Percentiles rank a stretch among this genome's conserved stretches.
Evolutionary conservation across 2,797 vertebrate species (phyloP).

Genomic region (Sphaeramia orbicularis): DNA sequence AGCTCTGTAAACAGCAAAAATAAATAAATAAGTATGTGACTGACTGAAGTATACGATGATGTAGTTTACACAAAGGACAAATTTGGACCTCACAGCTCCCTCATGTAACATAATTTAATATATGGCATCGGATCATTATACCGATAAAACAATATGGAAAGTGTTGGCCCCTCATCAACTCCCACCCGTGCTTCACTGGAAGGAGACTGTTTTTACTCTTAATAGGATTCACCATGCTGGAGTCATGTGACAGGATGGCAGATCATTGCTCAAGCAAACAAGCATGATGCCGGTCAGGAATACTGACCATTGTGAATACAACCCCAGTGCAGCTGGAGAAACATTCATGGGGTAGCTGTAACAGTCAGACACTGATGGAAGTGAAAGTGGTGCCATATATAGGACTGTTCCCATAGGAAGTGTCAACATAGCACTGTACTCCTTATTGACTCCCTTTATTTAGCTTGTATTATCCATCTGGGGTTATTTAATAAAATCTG

Average conservation of each 20-base stretch:
- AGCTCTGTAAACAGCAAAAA: neutral
- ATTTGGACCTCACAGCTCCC: neutral
- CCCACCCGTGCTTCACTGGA: neutral
- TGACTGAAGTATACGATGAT: too few relatives aligned
- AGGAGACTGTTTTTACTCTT: conserved; percentile 14
- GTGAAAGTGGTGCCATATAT: neutral
- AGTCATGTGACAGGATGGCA: conserved; percentile 65
- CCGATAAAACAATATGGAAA: neutral
- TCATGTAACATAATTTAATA: neutral
- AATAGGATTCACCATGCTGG: conserved; percentile 55
- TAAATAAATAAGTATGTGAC: too few relatives aligned
- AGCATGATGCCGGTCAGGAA: conserved; percentile 40
- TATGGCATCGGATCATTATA: too few relatives aligned
- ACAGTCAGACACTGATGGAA: neutral
- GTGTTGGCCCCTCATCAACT: neutral
- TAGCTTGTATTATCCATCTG: too few relatives aligned
- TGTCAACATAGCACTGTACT: neutral
- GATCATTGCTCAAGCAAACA: conserved; percentile 47
- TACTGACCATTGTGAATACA: conserved; percentile 25
- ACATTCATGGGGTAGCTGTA: conserved; percentile 12
- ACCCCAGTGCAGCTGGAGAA: conserved; percentile 21
- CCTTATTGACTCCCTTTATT: neutral
- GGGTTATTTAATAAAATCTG: too few relatives aligned
- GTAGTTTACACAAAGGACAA: too few relatives aligned
- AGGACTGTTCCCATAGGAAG: neutral